Evolutionary conservation across 2,797 vertebrate species (phyloP).

Genomic region (Ispidina picta): DNA sequence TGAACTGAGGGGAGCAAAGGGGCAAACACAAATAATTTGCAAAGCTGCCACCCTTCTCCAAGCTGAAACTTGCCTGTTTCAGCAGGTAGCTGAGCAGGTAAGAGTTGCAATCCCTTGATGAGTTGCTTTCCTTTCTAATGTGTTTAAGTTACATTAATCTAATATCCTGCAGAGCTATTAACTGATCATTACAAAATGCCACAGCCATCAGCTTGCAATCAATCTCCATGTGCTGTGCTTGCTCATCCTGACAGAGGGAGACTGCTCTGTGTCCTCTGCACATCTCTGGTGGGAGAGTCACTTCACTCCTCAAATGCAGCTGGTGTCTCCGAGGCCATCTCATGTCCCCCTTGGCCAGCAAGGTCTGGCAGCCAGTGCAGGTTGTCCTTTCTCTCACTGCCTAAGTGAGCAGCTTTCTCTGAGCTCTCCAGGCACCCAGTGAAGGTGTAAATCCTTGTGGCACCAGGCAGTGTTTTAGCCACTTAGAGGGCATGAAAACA

Average conservation of each 20-base stretch:
- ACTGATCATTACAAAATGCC: background rate
- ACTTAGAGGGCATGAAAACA: background rate
- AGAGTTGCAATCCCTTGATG: background rate
- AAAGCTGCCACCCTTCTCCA: background rate
- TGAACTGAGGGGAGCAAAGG: accelerated
- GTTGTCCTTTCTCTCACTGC: background rate
- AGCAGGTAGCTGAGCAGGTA: background rate
- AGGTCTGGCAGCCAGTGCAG: background rate
- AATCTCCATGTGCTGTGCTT: background rate
- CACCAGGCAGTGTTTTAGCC: background rate
- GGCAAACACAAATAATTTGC: background rate
- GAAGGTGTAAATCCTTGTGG: background rate
- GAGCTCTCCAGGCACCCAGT: background rate
- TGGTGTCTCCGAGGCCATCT: background rate
- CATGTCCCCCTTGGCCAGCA: accelerated
- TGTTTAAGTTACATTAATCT: background rate
- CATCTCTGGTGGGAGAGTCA: accelerated
- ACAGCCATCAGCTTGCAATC: background rate
- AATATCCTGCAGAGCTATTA: background rate
- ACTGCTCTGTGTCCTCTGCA: too few species aligned
- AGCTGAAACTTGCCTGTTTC: background rate
- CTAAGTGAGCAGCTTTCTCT: background rate
- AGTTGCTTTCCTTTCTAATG: background rate
- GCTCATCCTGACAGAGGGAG: background rate
- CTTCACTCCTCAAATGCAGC: accelerated